Evolutionary conservation across 2,113 vertebrate genomes (phyloP).

Genomic region (Acrocephalus kingi): DNA sequence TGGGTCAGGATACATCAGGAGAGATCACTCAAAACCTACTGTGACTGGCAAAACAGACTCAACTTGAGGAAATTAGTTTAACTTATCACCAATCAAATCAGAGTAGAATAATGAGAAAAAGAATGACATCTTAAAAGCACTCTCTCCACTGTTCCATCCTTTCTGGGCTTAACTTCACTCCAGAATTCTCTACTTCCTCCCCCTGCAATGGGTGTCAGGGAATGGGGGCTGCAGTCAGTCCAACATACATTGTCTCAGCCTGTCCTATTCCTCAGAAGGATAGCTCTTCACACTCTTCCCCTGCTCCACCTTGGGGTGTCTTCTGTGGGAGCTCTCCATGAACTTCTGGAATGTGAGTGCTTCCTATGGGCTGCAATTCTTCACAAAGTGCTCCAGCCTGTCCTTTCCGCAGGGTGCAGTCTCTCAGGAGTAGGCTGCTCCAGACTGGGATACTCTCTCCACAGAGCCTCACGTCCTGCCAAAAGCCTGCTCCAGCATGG

Average conservation of each 20-base stretch:
- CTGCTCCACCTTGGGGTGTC: neutral
- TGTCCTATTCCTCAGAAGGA: neutral
- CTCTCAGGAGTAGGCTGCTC: neutral
- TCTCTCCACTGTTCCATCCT: neutral
- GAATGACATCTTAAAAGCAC: neutral
- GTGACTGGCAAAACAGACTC: neutral
- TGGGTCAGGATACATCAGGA: neutral
- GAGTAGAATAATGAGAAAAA: neutral
- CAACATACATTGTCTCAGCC: too few species aligned
- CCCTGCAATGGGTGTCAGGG: accelerated
- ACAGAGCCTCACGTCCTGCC: neutral
- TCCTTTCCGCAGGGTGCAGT: neutral
- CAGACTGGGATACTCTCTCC: too few species aligned
- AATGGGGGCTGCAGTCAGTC: neutral
- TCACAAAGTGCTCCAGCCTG: neutral
- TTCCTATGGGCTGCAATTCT: neutral
- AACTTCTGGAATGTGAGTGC: neutral
- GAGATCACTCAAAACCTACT: neutral
- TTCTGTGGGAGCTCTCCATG: neutral
- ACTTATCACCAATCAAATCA: neutral
- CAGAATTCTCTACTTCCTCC: neutral
- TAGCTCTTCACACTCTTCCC: neutral
- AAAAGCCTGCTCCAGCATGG: neutral
- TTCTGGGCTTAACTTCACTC: neutral
- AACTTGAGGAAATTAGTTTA: neutral